phyloP scores from a whole-genome alignment of 1,140 invertebrate species.

The Panagrolaimus sp. region DNA sequence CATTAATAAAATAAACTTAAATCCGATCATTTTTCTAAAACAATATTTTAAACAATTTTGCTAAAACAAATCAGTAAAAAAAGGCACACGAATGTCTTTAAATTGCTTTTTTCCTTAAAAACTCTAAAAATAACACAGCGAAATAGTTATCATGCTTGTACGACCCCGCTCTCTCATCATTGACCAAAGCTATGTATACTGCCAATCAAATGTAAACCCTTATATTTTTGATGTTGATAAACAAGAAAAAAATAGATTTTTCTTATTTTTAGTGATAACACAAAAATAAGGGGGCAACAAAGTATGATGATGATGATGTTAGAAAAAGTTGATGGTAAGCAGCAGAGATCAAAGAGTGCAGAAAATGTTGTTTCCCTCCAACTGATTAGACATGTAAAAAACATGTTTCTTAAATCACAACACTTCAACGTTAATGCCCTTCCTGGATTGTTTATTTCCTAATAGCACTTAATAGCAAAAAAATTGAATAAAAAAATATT shows the following conservation, averaged over 20 bases:
- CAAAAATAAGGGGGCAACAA: too few relatives aligned
- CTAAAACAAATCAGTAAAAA: not conserved
- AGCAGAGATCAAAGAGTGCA: too few relatives aligned
- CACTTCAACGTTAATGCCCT: not conserved
- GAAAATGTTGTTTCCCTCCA: too few relatives aligned
- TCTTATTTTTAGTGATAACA: too few relatives aligned
- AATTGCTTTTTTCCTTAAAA: not conserved
- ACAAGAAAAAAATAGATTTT: too few relatives aligned
- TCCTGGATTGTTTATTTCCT: not conserved
- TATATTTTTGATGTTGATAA: too few relatives aligned
- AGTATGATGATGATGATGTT: too few relatives aligned
- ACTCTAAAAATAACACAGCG: not conserved
- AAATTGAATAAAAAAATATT: conserved; percentile 9
- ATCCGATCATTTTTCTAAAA: not conserved
- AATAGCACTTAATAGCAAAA: conserved; percentile 2
- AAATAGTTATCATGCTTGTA: conserved; percentile 3
- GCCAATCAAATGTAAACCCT: too few relatives aligned
- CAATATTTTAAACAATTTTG: not conserved
- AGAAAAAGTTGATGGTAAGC: too few relatives aligned
- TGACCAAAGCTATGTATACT: too few relatives aligned
- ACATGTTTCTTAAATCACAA: conserved; percentile 10
- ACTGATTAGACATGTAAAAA: too few relatives aligned
- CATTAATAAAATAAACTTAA: not conserved
- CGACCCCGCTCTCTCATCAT: too few relatives aligned
- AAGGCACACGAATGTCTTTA: not conserved